Conservation (phyloP, 1,140 invertebrate species). For the Venturia canescens region DNA sequence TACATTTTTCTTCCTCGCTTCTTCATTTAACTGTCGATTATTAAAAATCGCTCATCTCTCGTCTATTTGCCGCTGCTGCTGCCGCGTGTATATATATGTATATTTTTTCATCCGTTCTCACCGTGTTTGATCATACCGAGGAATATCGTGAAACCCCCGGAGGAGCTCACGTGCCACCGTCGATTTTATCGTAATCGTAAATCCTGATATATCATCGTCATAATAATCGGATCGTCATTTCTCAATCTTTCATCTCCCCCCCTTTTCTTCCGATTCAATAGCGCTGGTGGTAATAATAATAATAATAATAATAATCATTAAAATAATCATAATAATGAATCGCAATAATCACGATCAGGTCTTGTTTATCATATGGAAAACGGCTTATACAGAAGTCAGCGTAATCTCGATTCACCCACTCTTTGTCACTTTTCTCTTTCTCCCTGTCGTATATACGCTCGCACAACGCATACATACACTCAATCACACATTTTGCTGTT, state of each 20-base stretch:
- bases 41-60: slow-evolving; percentile 60
- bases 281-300: slow-evolving; percentile 44
- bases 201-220: slow-evolving; percentile 56
- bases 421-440: slow-evolving; percentile 28
- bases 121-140: neutral
- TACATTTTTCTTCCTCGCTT: slow-evolving; percentile 35
- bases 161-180: slow-evolving; percentile 8
- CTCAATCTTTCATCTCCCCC: slow-evolving; percentile 56
- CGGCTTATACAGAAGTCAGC: slow-evolving; percentile 36
- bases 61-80: neutral
- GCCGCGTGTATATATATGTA: too few species aligned
- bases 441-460: slow-evolving; percentile 7
- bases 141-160: neutral
- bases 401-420: slow-evolving; percentile 45
- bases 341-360: slow-evolving; percentile 43
- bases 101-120: neutral
- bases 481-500: slow-evolving; percentile 2
- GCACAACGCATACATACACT: neutral
- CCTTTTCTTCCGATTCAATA: slow-evolving; percentile 58
- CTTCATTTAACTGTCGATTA: slow-evolving; percentile 65
- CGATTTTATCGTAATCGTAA: slow-evolving; percentile 29
- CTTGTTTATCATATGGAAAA: slow-evolving; percentile 33
- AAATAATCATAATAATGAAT: slow-evolving; percentile 21
- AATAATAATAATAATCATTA: neutral
- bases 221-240: slow-evolving; percentile 58